Evolutionary conservation across 2,888 invertebrate genomes (phyloP).

Genomic region (Danaus chrysippus): DNA sequence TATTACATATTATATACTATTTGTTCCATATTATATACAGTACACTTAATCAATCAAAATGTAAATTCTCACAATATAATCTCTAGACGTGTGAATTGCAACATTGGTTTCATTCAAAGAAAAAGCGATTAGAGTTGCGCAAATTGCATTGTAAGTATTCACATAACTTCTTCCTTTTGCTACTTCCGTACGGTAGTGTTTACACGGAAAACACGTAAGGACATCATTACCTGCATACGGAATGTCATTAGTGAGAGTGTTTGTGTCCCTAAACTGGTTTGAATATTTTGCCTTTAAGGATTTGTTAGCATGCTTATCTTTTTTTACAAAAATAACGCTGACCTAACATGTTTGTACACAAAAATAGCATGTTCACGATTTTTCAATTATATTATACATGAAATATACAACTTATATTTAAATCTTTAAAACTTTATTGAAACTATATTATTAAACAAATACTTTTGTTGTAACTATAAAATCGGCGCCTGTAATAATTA

Average conservation of each 20-base stretch:
- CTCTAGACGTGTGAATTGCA: conserved; percentile 10
- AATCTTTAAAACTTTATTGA: no score
- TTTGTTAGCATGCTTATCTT: no score
- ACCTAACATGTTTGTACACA: no score
- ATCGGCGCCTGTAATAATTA: no score
- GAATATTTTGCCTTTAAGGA: background rate
- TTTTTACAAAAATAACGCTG: no score
- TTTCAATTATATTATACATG: no score
- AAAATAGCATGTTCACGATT: no score
- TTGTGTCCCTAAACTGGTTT: conserved; percentile 13
- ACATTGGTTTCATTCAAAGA: conserved; percentile 21
- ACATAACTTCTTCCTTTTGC: conserved; percentile 31
- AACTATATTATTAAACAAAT: no score
- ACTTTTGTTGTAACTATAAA: no score
- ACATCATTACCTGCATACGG: conserved; percentile 38
- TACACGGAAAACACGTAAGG: conserved; percentile 46
- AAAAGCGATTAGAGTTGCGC: conserved; percentile 26
- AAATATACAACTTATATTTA: no score
- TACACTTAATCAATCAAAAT: background rate
- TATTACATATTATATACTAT: no score
- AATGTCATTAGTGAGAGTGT: conserved; percentile 32
- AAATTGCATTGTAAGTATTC: conserved; percentile 33
- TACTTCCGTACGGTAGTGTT: conserved; percentile 32
- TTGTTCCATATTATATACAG: no score
- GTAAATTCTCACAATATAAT: conserved; percentile 5